These are phyloP conservation scores for Luidia sarsii DNA, from an alignment of 53 echinoderm and acorn worm species.

Conservation along the genomic window DNA sequence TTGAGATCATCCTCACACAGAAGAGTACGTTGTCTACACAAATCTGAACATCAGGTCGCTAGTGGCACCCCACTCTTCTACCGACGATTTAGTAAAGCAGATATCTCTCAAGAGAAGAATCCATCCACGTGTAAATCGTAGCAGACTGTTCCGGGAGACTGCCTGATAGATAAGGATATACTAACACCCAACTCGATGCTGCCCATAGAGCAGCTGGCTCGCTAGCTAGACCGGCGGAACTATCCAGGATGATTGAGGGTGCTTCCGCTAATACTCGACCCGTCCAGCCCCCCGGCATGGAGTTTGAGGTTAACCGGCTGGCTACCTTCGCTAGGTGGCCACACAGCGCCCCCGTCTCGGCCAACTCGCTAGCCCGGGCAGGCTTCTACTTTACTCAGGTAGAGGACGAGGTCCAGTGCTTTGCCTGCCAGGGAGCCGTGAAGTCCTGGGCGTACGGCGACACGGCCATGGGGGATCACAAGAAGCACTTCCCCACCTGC, in stretches of 20 bases:
- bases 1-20: too few species aligned
- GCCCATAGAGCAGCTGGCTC: not conserved
- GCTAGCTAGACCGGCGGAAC: not conserved
- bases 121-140: too few species aligned
- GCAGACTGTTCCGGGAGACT: not conserved
- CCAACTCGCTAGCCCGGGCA: conserved; percentile 68
- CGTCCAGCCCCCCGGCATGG: not conserved
- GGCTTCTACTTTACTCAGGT: conserved; percentile 74
- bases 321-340: conserved; percentile 69
- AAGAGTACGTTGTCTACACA: too few species aligned
- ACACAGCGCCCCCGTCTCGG: conserved; percentile 38
- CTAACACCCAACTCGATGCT: not conserved
- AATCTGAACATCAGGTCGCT: too few species aligned
- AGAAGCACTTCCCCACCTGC: conserved; percentile 67
- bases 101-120: too few species aligned
- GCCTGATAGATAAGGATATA: too few species aligned
- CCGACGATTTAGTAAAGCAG: too few species aligned
- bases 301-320: conserved; percentile 42
- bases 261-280: not conserved
- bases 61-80: too few species aligned
- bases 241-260: not conserved
- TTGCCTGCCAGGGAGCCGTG: conserved; percentile 70
- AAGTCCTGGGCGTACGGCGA: conserved; percentile 75
- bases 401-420: conserved; percentile 71
- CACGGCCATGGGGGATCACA: conserved; percentile 82